Base-by-base conservation (phyloP, 2,888 invertebrate species). In the Oscheius sp. region DNA sequence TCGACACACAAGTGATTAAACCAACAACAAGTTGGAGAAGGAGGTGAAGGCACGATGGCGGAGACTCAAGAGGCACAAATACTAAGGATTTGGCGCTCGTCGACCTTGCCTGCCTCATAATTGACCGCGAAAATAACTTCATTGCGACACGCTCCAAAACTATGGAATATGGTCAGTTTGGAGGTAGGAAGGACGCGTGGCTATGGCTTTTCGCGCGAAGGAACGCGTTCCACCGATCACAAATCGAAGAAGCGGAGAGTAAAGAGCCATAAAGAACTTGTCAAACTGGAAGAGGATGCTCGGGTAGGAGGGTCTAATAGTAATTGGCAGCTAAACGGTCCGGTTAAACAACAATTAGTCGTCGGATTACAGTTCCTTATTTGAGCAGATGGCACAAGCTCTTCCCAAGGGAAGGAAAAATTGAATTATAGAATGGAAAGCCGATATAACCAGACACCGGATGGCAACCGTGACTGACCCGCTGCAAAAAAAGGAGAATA, bases 31-130 rank as follows among this genome's bases (percentile, higher is more conserved):
- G 38, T 59, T 59, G 59, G 41, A n/a, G 57, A 9, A 22, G 38
- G 57, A 59, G 59, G 44, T 44, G 59, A 30, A 26, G n/a, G 59
- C 59, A 24, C 20, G 41, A 14, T 14, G 41, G 59, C 41, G 41
- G 44, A 59, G 59, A 59, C 44, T 59, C 59, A 59, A 59, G 59
- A 59, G 59, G 59, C 41, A 59, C 59, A 59, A 59, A 59, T 59
- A 59, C 59, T 59, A 59, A 59, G 59, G 44, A 59, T 59, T 59
- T 59, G 44, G 59, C 59, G 59, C 59, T 17, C n/a, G 62, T 33
- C 62, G 62, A 62, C 62, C 62, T 49, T 62, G 62, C 62, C 41
- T 22, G 62, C 32, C 62, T 49, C 49, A 62, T 62, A 62, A 62
- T 62, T 62, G 62, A 62, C 62, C 47, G 62, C 50, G 49, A 49